Percentiles rank a stretch among this genome's conserved stretches.
phyloP scores from a whole-genome alignment of 2,113 vertebrate species.

The Coracopsis vasa region DNA sequence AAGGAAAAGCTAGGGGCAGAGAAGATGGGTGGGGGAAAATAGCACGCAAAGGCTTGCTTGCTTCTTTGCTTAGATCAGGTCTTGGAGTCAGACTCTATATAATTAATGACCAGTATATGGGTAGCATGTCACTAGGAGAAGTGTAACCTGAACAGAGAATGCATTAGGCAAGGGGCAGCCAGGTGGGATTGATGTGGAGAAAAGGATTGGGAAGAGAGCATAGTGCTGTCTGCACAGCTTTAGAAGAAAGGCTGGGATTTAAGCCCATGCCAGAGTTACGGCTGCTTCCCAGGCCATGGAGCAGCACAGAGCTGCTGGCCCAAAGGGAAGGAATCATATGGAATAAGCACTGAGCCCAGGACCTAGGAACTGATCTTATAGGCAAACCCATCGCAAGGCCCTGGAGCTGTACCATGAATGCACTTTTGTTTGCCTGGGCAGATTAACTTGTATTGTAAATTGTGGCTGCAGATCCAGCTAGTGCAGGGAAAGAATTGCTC shows the following conservation, averaged over 20 bases:
- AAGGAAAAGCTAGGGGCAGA: not conserved
- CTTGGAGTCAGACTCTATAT: not conserved
- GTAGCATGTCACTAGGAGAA: not conserved
- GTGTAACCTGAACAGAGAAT: not conserved
- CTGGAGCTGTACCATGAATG: not conserved
- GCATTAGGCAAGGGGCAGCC: not conserved
- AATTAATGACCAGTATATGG: not conserved
- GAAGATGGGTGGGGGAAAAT: not conserved
- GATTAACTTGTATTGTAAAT: not conserved
- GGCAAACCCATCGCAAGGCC: not conserved
- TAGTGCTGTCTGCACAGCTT: not conserved
- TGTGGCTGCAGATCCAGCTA: not conserved
- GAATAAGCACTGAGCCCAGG: not conserved
- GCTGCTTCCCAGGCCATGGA: not conserved
- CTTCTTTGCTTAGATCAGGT: not conserved
- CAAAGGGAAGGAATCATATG: not conserved
- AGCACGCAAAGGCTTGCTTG: not conserved
- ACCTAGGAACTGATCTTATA: not conserved
- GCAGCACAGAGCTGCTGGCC: not conserved
- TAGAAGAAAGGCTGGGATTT: not conserved
- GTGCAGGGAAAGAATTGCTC: not conserved
- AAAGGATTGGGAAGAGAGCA: not conserved
- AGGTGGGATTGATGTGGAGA: not conserved
- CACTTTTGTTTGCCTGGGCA: conserved; percentile 12
- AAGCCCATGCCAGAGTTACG: not conserved